Evolutionary conservation across 2,113 vertebrate genomes (phyloP).

Genomic region (Clarias magur): DNA sequence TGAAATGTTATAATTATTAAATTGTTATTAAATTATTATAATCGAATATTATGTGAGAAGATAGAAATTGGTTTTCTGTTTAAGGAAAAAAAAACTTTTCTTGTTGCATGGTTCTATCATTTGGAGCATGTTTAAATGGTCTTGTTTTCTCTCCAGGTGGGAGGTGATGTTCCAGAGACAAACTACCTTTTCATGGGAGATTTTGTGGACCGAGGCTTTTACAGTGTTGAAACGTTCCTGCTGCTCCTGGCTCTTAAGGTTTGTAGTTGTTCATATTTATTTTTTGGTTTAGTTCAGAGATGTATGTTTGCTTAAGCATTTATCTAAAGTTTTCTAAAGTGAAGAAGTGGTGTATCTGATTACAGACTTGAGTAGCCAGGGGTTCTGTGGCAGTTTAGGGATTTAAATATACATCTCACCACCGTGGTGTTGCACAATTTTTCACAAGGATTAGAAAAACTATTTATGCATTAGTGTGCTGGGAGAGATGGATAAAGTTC

Average conservation of each 20-base stretch:
- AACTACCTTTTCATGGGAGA: constrained; percentile 97
- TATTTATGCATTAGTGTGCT: neutral
- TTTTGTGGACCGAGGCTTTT: constrained; percentile 93
- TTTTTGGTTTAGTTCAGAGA: neutral
- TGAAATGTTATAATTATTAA: no score
- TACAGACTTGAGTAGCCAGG: neutral
- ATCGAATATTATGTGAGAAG: neutral
- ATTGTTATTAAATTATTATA: neutral
- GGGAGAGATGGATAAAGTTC: no score
- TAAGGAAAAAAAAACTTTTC: neutral
- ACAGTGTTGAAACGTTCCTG: constrained; percentile 93
- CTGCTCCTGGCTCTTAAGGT: constrained; percentile 91
- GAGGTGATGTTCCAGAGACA: constrained; percentile 92
- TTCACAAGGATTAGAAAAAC: neutral
- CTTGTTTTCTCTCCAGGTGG: constrained; percentile 73
- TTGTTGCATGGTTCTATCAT: neutral
- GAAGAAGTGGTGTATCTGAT: neutral
- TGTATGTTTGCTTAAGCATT: neutral
- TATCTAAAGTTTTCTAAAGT: neutral
- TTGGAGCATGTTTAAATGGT: neutral
- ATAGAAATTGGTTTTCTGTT: neutral
- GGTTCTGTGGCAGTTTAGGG: neutral
- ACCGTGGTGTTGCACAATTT: neutral
- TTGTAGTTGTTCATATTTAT: no score
- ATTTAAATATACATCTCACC: neutral